phyloP scores from a whole-genome alignment of 2,888 invertebrate genomes.

The Tetragonisca angustula region DNA sequence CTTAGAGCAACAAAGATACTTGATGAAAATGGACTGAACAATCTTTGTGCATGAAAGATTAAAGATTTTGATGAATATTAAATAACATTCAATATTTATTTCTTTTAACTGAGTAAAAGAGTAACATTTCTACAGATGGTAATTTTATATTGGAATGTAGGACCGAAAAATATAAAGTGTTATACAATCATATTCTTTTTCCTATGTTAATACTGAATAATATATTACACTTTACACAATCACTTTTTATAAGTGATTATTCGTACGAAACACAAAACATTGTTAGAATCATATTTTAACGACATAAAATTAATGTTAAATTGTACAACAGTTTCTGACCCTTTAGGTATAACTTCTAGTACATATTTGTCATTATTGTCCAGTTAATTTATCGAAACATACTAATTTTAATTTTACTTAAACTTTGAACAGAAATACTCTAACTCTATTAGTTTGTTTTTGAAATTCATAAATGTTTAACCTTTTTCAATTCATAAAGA shows the following conservation, averaged over 20 bases:
- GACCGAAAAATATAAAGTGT: conserved; percentile 72
- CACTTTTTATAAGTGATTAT: conserved; percentile 58
- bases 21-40: conserved; percentile 1
- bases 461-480: conserved; percentile 2
- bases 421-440: conserved; percentile 14
- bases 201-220: conserved; percentile 82
- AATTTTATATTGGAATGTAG: conserved; percentile 81
- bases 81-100: conserved; percentile 39
- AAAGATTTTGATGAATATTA: conserved; percentile 16
- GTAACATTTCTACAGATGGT: conserved; percentile 47
- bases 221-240: conserved; percentile 82
- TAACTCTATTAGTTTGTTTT: conserved; percentile 2
- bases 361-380: conserved; percentile 14
- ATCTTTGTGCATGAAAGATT: conserved; percentile 8
- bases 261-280: conserved; percentile 60
- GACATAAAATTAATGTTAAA: conserved; percentile 52
- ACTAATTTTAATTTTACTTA: conserved; percentile 1
- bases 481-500: neutral
- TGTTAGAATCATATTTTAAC: conserved; percentile 49
- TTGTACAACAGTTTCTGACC: conserved; percentile 38
- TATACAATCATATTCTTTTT: conserved; percentile 60
- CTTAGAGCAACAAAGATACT: conserved; percentile 33
- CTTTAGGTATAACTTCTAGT: conserved; percentile 24
- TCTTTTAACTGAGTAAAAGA: conserved; percentile 11
- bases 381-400: conserved; percentile 26